Evolutionary conservation across 1,140 invertebrate genomes (phyloP).

Genomic region (Scaptomyza hsui): DNA sequence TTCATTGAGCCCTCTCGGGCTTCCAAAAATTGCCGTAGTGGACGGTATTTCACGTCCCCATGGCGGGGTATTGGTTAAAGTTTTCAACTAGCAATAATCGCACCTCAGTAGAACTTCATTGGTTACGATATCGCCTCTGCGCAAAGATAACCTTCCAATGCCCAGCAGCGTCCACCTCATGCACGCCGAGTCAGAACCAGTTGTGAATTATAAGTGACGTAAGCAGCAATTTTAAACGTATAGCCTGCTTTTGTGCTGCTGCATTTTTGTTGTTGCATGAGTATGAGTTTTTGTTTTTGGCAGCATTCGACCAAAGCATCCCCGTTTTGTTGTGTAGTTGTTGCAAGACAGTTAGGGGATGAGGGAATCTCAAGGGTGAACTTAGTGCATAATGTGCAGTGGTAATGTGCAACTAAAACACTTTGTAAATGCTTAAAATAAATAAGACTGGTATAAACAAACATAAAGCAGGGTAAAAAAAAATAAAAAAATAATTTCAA

Average conservation of each 20-base stretch:
- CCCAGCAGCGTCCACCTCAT: conserved; percentile 25
- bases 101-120: conserved; percentile 73
- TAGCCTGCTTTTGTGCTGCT: background rate
- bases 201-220: conserved; percentile 66
- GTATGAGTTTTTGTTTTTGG: background rate
- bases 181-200: conserved; percentile 23
- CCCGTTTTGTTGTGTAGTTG: conserved; percentile 1
- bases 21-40: conserved; percentile 94
- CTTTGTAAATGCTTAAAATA: background rate
- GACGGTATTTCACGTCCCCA: conserved; percentile 95
- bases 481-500: background rate
- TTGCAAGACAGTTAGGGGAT: background rate
- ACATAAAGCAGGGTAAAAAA: no score
- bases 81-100: conserved; percentile 79
- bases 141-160: conserved; percentile 84
- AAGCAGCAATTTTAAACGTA: conserved; percentile 27
- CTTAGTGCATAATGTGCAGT: background rate
- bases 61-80: conserved; percentile 79
- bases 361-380: background rate
- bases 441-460: no score
- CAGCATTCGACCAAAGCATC: conserved; percentile 24
- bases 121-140: conserved; percentile 74
- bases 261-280: conserved; percentile 1
- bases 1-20: conserved; percentile 85
- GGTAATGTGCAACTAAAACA: background rate